A percentile compares a stretch with the other conserved stretches of the same genome.
Evolutionary conservation across 2,797 vertebrate genomes (phyloP).

Genomic region (Crypturellus tataupa): DNA sequence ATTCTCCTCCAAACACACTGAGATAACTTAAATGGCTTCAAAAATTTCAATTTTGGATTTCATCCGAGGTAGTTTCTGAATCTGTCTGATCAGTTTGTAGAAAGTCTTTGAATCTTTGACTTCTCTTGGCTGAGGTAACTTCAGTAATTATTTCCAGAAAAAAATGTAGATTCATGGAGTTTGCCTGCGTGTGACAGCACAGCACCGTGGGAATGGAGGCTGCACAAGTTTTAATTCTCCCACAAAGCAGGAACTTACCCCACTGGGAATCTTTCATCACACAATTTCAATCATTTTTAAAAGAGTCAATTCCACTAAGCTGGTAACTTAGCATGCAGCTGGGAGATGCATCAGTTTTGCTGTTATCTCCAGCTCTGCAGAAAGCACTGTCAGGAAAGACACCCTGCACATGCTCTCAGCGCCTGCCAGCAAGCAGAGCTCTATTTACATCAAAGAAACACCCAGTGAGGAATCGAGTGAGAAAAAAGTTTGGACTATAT

Average conservation of each 20-base stretch:
- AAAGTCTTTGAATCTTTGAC: neutral
- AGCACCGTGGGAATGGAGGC: neutral
- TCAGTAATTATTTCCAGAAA: neutral
- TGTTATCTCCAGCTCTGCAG: neutral
- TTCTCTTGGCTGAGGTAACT: neutral
- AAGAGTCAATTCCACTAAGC: neutral
- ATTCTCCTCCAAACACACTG: neutral
- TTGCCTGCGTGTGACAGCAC: neutral
- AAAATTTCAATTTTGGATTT: neutral
- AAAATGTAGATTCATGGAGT: rapidly evolving
- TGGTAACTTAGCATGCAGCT: neutral
- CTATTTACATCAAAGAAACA: neutral
- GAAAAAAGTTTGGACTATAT: neutral
- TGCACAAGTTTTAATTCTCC: neutral
- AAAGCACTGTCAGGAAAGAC: rapidly evolving
- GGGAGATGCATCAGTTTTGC: neutral
- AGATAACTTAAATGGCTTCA: neutral
- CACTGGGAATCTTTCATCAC: neutral
- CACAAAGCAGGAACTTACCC: neutral
- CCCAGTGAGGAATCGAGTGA: neutral
- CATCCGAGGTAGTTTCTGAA: neutral
- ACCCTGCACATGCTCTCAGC: too few species aligned
- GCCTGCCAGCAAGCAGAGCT: neutral
- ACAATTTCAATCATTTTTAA: neutral
- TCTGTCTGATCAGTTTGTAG: neutral